Conservation (phyloP, 2,797 vertebrate species). For the Gymnoscopelus braueri region DNA sequence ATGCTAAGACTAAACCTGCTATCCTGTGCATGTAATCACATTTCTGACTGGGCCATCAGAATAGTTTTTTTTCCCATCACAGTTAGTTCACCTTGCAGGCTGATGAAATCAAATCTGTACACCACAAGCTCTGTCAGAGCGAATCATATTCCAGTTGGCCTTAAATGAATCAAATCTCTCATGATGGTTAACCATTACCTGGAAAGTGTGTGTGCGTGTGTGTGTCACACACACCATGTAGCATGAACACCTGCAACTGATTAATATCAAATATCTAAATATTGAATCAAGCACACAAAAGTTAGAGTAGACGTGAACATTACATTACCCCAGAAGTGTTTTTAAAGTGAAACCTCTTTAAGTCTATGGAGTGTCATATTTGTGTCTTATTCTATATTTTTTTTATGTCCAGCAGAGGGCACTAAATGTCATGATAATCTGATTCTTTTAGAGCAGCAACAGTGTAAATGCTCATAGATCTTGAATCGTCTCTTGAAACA, state of each 20-base stretch:
- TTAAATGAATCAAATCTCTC: slow-evolving; percentile 1
- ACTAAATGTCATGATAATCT: background rate
- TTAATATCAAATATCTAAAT: too few relatives aligned
- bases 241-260: too few relatives aligned
- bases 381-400: background rate
- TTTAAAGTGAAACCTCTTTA: too few relatives aligned
- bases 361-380: too few relatives aligned
- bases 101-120: slow-evolving; percentile 10
- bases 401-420: slow-evolving; percentile 61
- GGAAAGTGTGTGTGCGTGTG: background rate
- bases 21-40: background rate
- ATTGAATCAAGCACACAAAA: too few relatives aligned
- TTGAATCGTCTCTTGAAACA: too few relatives aligned
- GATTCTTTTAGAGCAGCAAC: background rate
- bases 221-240: background rate
- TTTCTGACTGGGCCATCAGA: background rate
- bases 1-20: background rate
- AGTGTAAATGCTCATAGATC: too few relatives aligned
- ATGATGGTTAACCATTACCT: background rate
- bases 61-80: background rate
- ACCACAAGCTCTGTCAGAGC: slow-evolving; percentile 7
- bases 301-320: too few relatives aligned
- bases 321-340: too few relatives aligned
- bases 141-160: background rate
- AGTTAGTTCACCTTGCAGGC: background rate